A percentile compares a stretch with the other conserved stretches of the same genome.
phyloP scores from a whole-genome alignment of 1,140 invertebrate genomes.

The Drosophila ogumai region DNA sequence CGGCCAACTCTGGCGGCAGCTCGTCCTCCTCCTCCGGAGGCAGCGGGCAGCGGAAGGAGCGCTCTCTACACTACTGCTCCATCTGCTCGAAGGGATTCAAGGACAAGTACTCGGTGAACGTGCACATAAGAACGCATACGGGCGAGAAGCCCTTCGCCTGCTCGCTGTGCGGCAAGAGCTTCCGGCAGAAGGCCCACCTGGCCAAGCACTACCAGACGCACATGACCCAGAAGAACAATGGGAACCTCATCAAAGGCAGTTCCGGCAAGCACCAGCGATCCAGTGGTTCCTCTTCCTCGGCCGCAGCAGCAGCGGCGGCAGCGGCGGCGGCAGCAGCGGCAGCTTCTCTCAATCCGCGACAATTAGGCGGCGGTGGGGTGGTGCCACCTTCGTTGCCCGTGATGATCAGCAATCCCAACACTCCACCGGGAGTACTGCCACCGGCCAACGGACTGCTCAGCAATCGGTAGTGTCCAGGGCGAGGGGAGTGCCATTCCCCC shows the following conservation, averaged over 20 bases:
- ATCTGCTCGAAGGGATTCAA: conserved; percentile 97
- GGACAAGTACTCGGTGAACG: conserved; percentile 96
- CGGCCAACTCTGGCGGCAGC: conserved; percentile 60
- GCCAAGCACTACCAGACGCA: conserved; percentile 99
- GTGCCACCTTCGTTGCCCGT: conserved; percentile 43
- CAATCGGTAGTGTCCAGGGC: conserved; percentile 68
- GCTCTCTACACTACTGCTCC: conserved; percentile 94
- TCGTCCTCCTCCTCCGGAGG: conserved; percentile 68
- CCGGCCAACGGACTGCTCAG: conserved; percentile 78
- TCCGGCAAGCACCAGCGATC: conserved; percentile 69
- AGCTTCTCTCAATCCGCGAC: conserved; percentile 51
- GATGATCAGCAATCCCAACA: conserved; percentile 69
- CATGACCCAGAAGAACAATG: conserved; percentile 90
- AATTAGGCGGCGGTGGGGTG: conserved; percentile 33
- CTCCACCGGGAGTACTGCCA: conserved; percentile 64
- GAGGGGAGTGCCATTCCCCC: conserved; percentile 2
- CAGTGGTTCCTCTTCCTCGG: conserved; percentile 8
- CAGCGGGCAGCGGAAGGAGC: conserved; percentile 89
- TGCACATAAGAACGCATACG: conserved; percentile 95
- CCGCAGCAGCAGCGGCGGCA: conserved; percentile 9
- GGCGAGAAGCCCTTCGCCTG: conserved; percentile 95
- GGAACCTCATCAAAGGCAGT: conserved; percentile 75
- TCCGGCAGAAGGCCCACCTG: conserved; percentile 97
- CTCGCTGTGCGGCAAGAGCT: conserved; percentile 94
- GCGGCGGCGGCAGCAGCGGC: conserved; percentile 14